phyloP scores from a whole-genome alignment of 1,140 invertebrate genomes.

The Drosophila bipectinata region DNA sequence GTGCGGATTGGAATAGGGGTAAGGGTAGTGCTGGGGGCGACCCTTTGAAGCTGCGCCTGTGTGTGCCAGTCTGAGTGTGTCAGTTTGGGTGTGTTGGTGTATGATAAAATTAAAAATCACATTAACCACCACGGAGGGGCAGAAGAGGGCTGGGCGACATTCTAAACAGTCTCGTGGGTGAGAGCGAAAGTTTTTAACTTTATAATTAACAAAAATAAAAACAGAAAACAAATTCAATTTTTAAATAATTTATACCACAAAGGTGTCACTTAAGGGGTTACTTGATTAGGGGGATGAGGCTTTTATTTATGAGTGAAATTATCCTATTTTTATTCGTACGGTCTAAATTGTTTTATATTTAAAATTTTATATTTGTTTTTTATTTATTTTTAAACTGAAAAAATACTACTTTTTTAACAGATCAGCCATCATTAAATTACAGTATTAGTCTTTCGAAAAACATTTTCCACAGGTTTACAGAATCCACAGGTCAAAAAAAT shows the following conservation, averaged over 20 bases:
- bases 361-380: too few species aligned
- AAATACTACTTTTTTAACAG: too few species aligned
- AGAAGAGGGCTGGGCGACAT: not conserved
- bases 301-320: too few species aligned
- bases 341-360: too few species aligned
- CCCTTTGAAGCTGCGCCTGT: constrained; percentile 19
- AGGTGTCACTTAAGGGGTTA: too few species aligned
- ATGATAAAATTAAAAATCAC: constrained; percentile 66
- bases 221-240: not conserved
- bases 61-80: not conserved
- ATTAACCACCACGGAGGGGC: constrained; percentile 33
- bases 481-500: too few species aligned
- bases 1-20: not conserved
- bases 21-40: not conserved
- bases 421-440: too few species aligned
- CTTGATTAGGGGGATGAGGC: too few species aligned
- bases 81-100: not conserved
- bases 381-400: too few species aligned
- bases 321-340: too few species aligned
- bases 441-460: too few species aligned
- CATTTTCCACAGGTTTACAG: too few species aligned
- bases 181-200: not conserved
- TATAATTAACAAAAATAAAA: not conserved
- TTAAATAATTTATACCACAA: not conserved
- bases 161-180: not conserved